These are phyloP conservation scores for Tuberolachnus salignus DNA, from an alignment of 2,888 invertebrate genomes.

Conservation along the genomic window DNA sequence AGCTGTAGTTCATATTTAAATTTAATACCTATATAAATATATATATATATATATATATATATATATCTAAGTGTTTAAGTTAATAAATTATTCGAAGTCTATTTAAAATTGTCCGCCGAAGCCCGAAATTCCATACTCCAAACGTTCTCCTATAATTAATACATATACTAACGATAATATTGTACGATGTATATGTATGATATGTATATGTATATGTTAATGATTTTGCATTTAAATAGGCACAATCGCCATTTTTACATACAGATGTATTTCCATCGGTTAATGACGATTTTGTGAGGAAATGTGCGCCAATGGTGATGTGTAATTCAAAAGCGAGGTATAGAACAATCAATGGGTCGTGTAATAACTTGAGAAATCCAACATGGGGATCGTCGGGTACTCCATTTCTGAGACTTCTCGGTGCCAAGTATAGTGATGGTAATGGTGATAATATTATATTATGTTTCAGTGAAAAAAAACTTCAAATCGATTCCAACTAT, in stretches of 20 bases:
- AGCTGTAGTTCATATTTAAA: background rate
- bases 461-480: too few species aligned
- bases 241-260: conserved; percentile 46
- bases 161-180: background rate
- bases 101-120: too few species aligned
- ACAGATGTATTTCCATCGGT: background rate
- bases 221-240: conserved; percentile 24
- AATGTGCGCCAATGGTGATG: conserved; percentile 11
- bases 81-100: background rate
- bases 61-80: too few species aligned
- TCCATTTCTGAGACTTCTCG: conserved; percentile 61
- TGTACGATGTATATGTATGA: background rate
- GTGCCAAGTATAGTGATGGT: conserved; percentile 58
- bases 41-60: too few species aligned
- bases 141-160: background rate
- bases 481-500: too few species aligned
- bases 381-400: conserved; percentile 80
- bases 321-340: conserved; percentile 66
- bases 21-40: background rate
- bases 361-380: conserved; percentile 86
- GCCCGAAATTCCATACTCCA: too few species aligned
- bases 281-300: conserved; percentile 24
- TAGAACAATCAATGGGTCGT: conserved; percentile 86
- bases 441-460: too few species aligned
- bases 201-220: background rate